Conservation (phyloP, 2,888 invertebrate genomes). For the Drosophila acutilabella region DNA sequence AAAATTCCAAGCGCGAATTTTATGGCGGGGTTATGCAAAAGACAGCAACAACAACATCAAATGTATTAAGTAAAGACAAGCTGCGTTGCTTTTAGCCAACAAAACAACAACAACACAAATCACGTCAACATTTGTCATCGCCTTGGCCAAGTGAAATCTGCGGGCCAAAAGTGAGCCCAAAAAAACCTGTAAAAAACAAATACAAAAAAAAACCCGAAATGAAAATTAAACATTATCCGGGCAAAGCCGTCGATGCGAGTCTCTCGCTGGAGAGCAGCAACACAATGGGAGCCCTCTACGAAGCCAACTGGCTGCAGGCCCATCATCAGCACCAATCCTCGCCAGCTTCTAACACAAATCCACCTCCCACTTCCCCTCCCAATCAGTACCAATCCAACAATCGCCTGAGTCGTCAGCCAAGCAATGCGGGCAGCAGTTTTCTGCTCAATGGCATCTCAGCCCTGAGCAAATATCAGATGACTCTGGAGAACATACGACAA, state of each 20-base stretch:
- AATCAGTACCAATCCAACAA: not conserved
- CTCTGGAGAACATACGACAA: constrained; percentile 86
- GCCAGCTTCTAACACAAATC: constrained; percentile 6
- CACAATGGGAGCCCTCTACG: constrained; percentile 92
- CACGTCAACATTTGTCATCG: constrained; percentile 56
- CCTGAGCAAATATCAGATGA: constrained; percentile 88
- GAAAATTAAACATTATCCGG: constrained; percentile 94
- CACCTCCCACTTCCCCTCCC: not conserved
- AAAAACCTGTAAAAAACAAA: constrained; percentile 11
- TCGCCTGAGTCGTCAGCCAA: constrained; percentile 55
- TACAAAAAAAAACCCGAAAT: constrained; percentile 84
- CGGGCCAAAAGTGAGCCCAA: constrained; percentile 15
- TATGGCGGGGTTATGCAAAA: constrained; percentile 70
- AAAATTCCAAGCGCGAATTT: constrained; percentile 75
- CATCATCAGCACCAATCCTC: constrained; percentile 74
- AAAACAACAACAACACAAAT: constrained; percentile 64
- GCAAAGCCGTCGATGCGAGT: constrained; percentile 91
- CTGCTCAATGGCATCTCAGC: constrained; percentile 82
- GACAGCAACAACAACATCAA: constrained; percentile 25
- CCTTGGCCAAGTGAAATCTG: constrained; percentile 59
- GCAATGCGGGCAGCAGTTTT: constrained; percentile 67
- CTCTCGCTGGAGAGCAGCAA: constrained; percentile 89
- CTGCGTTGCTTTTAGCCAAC: constrained; percentile 38
- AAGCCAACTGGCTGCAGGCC: constrained; percentile 94
- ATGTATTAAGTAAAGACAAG: constrained; percentile 29